These are phyloP conservation scores for Bradynema listronoti DNA, from an alignment of 1,140 invertebrate genomes.

Conservation along the genomic window DNA sequence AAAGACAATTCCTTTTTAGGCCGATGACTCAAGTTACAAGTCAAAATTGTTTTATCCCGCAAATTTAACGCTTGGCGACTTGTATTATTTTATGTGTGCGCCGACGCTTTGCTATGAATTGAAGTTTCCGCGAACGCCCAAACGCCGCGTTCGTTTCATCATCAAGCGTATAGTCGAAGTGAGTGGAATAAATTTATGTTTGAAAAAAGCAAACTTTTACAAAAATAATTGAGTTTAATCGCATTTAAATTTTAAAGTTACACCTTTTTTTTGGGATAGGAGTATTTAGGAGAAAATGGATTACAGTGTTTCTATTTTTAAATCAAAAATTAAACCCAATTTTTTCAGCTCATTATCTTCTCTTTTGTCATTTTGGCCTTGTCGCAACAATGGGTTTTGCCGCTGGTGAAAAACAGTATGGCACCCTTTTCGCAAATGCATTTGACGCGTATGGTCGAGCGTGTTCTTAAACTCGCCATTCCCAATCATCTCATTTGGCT, in stretches of 20 bases:
- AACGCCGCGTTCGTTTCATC: constrained; percentile 72
- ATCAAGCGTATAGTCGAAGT: constrained; percentile 60
- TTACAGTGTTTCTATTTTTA: too few relatives aligned
- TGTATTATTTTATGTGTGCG: constrained; percentile 85
- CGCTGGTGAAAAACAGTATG: constrained; percentile 85
- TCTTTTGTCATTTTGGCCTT: constrained; percentile 73
- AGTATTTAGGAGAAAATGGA: too few relatives aligned
- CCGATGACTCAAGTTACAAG: neutral
- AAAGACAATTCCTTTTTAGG: neutral
- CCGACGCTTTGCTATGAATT: constrained; percentile 97
- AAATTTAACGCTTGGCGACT: constrained; percentile 77
- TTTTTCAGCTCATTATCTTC: constrained; percentile 69
- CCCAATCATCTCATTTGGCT: constrained; percentile 97
- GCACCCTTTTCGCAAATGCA: constrained; percentile 90
- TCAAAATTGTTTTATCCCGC: constrained; percentile 67
- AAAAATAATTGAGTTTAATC: too few relatives aligned
- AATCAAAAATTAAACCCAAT: neutral
- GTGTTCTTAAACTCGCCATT: constrained; percentile 67
- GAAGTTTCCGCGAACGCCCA: constrained; percentile 81
- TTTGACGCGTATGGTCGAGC: constrained; percentile 61
- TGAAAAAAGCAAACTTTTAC: neutral
- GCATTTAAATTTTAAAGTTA: too few relatives aligned
- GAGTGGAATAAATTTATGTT: neutral
- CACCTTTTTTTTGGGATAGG: too few relatives aligned
- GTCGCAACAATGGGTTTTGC: constrained; percentile 96